Evolutionary conservation across 37 sponge, comb jelly and placozoan genomes (phyloP).

Genomic region (Lycopodina hypogea): DNA sequence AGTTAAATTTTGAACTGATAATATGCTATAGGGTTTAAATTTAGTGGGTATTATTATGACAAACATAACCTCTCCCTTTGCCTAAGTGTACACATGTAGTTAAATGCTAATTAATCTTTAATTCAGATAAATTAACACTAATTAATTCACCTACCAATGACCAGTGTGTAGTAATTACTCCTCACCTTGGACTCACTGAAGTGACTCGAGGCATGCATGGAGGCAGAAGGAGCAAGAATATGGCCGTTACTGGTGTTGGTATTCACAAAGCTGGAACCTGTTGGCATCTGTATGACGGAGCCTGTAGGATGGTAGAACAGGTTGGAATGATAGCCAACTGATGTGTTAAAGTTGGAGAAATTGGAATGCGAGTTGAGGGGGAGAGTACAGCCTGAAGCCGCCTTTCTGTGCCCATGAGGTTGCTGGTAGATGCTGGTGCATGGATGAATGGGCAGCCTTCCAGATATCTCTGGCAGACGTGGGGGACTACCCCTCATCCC

Average conservation of each 20-base stretch:
- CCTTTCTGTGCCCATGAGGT: constrained; percentile 18
- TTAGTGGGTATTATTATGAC: too few species aligned
- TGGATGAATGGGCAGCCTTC: constrained; percentile 1
- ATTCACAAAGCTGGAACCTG: constrained; percentile 10
- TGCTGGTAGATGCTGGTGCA: constrained; percentile 11
- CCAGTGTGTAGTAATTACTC: too few species aligned
- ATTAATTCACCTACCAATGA: too few species aligned
- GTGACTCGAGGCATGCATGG: background rate
- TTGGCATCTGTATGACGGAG: constrained; percentile 35
- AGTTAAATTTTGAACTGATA: too few species aligned
- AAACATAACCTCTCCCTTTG: too few species aligned
- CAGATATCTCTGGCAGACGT: constrained; percentile 10
- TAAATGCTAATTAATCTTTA: too few species aligned
- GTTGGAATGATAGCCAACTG: background rate
- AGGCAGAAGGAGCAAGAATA: background rate
- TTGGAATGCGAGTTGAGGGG: background rate
- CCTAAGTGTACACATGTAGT: too few species aligned
- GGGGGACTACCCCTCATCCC: constrained; percentile 12
- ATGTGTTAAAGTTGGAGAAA: background rate
- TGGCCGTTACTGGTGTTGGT: constrained; percentile 31
- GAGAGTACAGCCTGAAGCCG: background rate
- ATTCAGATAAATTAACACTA: too few species aligned
- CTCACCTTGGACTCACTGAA: background rate
- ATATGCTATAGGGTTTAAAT: too few species aligned
- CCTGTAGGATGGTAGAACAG: background rate